Base-by-base conservation (phyloP, 2,888 invertebrate species). In the Drosophila cyrtoloma region DNA sequence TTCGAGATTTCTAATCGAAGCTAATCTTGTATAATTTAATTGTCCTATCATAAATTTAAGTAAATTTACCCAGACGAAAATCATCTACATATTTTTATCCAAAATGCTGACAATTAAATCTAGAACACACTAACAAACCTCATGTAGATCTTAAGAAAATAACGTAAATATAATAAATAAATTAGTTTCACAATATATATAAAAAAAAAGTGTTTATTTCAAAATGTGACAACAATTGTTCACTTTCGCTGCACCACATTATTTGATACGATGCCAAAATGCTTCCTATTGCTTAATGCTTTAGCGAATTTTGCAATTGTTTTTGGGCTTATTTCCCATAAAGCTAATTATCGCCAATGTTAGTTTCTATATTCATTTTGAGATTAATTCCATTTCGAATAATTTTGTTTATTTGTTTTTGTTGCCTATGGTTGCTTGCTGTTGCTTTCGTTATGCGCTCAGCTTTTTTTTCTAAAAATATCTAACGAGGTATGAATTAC, bases 381-480 rank as follows among this genome's bases (percentile, higher is more conserved):
- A 83, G 75, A 88, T 90, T 80, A 84, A 91, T 84, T 89, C 86
- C 75, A 72, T 89, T 82, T 81, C 73, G 84, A 89, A 91, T 89
- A 70, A 86, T 90, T 82, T 90, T 89, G 90, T 91, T 86, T 90
- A 90, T 90, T 85, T 89, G 62, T 28, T 28, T 81, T 91, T 58
- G 59, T 56, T 55, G 67, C 50, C 28, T 60, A 64, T 56, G 42
- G 26, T 52, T 53, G 55, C 64, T 59, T 26, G 62, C 65, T 79
- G 69, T 65, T 87, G 53, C 59, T 68, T 71, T 68, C 76, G 51
- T 69, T 56, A 26, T 71, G 65, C 56, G 52, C 55, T 66, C 58
- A 71, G 57, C 47, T 42, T 55, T 28, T 52, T 61, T 62, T 59
- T 77, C 91, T 91, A 88, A 87, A 88, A 91, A 88, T 91, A 91